Evolutionary conservation across 1,140 invertebrate genomes (phyloP).

Genomic region (Lepeophtheirus salmonis): DNA sequence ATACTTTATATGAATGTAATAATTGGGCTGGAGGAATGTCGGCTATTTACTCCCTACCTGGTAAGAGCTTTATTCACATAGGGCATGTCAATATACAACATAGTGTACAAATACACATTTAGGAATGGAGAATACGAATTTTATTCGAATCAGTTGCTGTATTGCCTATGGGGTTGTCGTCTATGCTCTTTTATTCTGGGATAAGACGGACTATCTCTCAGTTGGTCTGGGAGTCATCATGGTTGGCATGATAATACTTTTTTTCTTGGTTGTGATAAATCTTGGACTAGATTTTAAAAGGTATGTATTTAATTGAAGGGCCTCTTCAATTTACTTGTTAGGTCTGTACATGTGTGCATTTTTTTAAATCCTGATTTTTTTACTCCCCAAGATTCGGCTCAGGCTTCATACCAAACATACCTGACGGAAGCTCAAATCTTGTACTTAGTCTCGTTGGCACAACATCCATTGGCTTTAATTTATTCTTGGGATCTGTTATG

Average conservation of each 20-base stretch:
- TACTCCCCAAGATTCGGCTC: neutral
- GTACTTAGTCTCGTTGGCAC: conserved; percentile 15
- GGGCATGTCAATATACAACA: neutral
- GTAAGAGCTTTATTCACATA: neutral
- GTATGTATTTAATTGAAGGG: neutral
- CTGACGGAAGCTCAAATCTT: conserved; percentile 1
- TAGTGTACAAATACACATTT: neutral
- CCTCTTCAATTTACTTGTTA: neutral
- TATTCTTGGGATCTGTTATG: conserved; percentile 12
- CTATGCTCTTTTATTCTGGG: conserved; percentile 4
- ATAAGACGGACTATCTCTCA: conserved; percentile 6
- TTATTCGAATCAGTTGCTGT: conserved; percentile 14
- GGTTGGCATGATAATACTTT: conserved; percentile 11
- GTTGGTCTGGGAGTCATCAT: conserved; percentile 9
- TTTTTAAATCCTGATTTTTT: neutral
- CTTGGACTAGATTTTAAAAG: conserved; percentile 1
- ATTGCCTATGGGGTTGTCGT: conserved; percentile 12
- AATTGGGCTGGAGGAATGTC: conserved; percentile 15
- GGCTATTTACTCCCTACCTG: conserved; percentile 10
- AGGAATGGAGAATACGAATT: conserved; percentile 7
- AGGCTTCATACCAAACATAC: conserved; percentile 5
- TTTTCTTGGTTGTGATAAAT: conserved; percentile 8
- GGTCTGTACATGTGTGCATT: neutral
- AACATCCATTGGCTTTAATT: conserved; percentile 17
- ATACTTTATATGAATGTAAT: conserved; percentile 17